Conservation (phyloP, 2,113 vertebrate genomes). For the Dissostichus mawsoni region DNA sequence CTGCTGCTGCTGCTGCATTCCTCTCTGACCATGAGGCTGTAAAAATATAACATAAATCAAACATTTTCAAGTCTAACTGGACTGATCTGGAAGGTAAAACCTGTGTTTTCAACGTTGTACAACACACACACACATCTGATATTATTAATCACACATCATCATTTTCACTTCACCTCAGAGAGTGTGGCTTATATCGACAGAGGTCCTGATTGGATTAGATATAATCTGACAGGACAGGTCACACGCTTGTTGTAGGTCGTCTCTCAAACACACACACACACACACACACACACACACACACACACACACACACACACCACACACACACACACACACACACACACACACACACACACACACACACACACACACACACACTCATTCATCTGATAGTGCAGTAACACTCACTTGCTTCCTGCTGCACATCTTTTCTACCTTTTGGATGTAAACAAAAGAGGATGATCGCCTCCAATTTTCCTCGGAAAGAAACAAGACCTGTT, state of each 20-base stretch:
- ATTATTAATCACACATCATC: not conserved
- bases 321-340: too few relatives aligned
- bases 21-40: not conserved
- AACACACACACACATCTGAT: not conserved
- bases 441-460: constrained; percentile 13
- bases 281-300: too few relatives aligned
- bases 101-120: not conserved
- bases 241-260: constrained; percentile 45
- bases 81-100: not conserved
- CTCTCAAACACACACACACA: not conserved
- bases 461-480: not conserved
- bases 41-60: not conserved
- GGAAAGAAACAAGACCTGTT: not conserved
- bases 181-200: not conserved
- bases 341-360: too few relatives aligned
- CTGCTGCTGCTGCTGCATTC: constrained; percentile 1
- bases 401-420: not conserved
- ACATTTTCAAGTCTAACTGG: not conserved
- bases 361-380: not conserved
- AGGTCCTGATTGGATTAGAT: constrained; percentile 68
- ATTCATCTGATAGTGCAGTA: not conserved
- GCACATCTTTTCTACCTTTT: not conserved
- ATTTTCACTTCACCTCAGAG: not conserved
- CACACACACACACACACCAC: too few relatives aligned
- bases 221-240: constrained; percentile 73